A percentile compares a stretch with the other conserved stretches of the same genome.
These are phyloP conservation scores for Argynnis bischoffii DNA, from an alignment of 2,888 invertebrate genomes.

Conservation along the genomic window DNA sequence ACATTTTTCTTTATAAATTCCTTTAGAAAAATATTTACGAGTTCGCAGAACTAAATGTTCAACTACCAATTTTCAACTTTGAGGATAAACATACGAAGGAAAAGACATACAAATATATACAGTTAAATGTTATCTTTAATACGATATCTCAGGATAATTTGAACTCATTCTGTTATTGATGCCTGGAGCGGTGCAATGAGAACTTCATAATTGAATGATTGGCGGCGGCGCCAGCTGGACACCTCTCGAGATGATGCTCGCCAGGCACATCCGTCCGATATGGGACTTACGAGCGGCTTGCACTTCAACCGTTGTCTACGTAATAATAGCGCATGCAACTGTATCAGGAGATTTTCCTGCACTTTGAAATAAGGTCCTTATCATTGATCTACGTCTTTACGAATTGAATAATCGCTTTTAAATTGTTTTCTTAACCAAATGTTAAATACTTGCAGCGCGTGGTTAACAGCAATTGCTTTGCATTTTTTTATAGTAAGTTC, in stretches of 20 bases:
- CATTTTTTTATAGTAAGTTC: too few species aligned
- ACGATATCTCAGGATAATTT: conserved; percentile 43
- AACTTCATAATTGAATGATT: conserved; percentile 72
- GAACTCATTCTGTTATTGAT: conserved; percentile 59
- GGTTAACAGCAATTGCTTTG: too few species aligned
- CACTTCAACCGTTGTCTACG: conserved; percentile 50
- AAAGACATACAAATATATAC: background rate
- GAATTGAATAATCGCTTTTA: background rate
- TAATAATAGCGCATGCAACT: conserved; percentile 26
- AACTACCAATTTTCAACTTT: background rate
- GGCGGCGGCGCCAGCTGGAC: conserved; percentile 69
- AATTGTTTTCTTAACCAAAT: too few species aligned
- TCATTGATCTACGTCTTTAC: conserved; percentile 3
- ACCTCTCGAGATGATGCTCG: conserved; percentile 68
- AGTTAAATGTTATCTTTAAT: conserved; percentile 14
- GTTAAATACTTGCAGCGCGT: too few species aligned
- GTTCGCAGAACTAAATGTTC: background rate
- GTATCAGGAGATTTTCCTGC: conserved; percentile 17
- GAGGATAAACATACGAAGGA: background rate
- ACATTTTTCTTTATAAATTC: background rate
- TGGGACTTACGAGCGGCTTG: conserved; percentile 46
- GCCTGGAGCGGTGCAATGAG: conserved; percentile 48
- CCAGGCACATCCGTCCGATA: conserved; percentile 60
- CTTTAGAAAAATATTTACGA: background rate
- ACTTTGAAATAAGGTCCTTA: conserved; percentile 14